Percentiles rank a stretch among this genome's conserved stretches.
Conservation (phyloP, 2,797 vertebrate species). For the Choloepus didactylus region DNA sequence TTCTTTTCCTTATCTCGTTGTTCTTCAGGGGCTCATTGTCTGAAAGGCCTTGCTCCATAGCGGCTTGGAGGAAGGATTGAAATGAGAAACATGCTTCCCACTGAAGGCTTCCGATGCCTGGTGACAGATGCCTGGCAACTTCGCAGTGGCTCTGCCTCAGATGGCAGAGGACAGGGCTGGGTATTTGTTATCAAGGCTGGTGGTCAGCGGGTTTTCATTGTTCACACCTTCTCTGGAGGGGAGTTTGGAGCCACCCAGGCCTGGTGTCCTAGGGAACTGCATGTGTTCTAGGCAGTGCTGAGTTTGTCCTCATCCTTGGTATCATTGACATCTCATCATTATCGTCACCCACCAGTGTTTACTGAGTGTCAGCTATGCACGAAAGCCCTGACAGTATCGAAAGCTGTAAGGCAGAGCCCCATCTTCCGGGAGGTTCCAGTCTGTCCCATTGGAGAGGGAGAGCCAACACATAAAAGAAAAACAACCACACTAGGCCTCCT, state of each 20-base stretch:
- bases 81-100: background rate
- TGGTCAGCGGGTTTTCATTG: background rate
- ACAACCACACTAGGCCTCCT: fast-evolving
- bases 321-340: background rate
- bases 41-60: background rate
- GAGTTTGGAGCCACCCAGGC: background rate
- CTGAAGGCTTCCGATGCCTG: background rate
- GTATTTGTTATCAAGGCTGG: fast-evolving
- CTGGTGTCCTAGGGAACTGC: background rate
- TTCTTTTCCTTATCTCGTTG: background rate
- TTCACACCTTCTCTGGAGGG: background rate
- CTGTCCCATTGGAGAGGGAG: background rate
- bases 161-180: background rate
- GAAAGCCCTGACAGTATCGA: background rate
- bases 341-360: background rate
- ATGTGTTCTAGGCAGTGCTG: background rate
- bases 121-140: background rate
- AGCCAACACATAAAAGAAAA: background rate
- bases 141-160: background rate
- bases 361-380: fast-evolving
- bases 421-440: background rate
- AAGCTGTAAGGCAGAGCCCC: background rate
- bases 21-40: background rate
- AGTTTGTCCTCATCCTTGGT: background rate
- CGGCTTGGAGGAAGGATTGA: background rate